Base-by-base conservation (phyloP, 2,113 vertebrate genomes). In the Tringa solitaria region DNA sequence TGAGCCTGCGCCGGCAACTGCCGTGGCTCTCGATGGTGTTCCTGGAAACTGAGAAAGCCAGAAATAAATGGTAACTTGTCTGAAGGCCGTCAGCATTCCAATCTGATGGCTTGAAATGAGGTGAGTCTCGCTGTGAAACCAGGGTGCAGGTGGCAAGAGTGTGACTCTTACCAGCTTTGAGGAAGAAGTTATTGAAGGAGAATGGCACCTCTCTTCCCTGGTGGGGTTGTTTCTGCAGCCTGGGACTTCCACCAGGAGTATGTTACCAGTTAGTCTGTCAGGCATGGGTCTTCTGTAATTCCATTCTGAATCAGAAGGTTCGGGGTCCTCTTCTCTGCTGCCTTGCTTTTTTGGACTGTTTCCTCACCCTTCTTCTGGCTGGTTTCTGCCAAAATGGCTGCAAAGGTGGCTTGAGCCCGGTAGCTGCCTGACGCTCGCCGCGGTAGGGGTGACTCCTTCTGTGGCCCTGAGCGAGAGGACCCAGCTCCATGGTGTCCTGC, bases 381-480 rank as follows among this genome's bases (percentile, higher is more conserved):
- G 69, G 50, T 69, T 89, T 80, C 70, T 95, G 70, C 76, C 68
- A 72, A 79, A 91, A 64, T 11, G 54, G 21, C 60, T 81, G 68
- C 57, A 30, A 51, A 65, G 1, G 10, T 1, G 2, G 65, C 90
- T 81, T 53, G n/a, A 74, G 50, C 69, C 41, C 1, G 2, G 35
- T 30, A 39, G 32, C 43, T 45, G 48, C 73, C 56, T 64, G 60
- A 48, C 0, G 4, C 14, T 69, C 69, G 33, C 20, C 3, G 2
- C 20, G 27, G 4, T 39, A 84, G 37, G 24, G 35, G 27, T 10
- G 35, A 46, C 56, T 73, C 41, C 15, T 9, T 79, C 39, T 0
- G 0, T 60, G 60, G 43, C 56, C 33, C 11, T 0, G 1, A 28
- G 10, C 0, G 1, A 65, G 45, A 15, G 11, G 64, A 80, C 21